phyloP scores from a whole-genome alignment of 1,140 invertebrate genomes.

The Pomacea maculata region DNA sequence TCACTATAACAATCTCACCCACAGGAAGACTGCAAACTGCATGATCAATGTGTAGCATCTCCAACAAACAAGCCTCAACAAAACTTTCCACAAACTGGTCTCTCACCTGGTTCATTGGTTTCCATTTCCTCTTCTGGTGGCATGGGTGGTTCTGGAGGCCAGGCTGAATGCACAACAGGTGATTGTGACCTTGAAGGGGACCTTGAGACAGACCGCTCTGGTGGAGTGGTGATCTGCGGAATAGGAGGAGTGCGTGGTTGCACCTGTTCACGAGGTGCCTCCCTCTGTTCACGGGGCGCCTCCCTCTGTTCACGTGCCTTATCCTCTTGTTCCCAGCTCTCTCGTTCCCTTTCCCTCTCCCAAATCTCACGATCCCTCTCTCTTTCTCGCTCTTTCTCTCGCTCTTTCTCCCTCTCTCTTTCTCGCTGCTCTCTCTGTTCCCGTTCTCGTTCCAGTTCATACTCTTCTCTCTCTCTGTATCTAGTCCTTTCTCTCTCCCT shows the following conservation, averaged over 20 bases:
- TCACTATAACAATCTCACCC: not conserved
- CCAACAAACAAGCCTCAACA: not conserved
- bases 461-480: slow-evolving; percentile 28
- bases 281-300: slow-evolving; percentile 42
- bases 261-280: slow-evolving; percentile 38
- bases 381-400: slow-evolving; percentile 4
- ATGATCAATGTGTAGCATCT: too few species aligned
- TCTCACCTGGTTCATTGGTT: slow-evolving; percentile 3
- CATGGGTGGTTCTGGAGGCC: slow-evolving; percentile 28
- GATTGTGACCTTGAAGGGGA: slow-evolving; percentile 44
- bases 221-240: slow-evolving; percentile 25
- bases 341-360: slow-evolving; percentile 40
- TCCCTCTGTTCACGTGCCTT: slow-evolving; percentile 39
- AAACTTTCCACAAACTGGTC: not conserved
- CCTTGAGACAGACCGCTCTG: slow-evolving; percentile 28
- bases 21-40: too few species aligned
- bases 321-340: slow-evolving; percentile 67
- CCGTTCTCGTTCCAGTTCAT: slow-evolving; percentile 35
- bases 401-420: slow-evolving; percentile 45
- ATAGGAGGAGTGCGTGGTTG: slow-evolving; percentile 19
- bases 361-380: slow-evolving; percentile 33
- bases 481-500: slow-evolving; percentile 30
- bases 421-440: slow-evolving; percentile 43
- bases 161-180: slow-evolving; percentile 19
- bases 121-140: slow-evolving; percentile 24